Base-by-base conservation (phyloP, 2,888 invertebrate species). In the Drosophila paranaensis region DNA sequence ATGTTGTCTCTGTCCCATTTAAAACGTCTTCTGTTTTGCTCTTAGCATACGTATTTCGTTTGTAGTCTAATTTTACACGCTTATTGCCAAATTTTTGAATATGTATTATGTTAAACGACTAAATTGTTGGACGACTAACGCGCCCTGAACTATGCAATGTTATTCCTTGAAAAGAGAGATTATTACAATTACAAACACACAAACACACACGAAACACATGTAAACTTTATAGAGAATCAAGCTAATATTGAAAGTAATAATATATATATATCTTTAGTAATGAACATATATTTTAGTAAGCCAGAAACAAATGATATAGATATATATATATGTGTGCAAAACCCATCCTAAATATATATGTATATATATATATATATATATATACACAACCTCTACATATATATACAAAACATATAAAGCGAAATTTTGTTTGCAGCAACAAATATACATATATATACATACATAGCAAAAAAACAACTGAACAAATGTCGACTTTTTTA, bases 131-230 rank as follows among this genome's bases (percentile, higher is more conserved):
- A 77, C 79, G 69, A 73, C 71, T 60, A 85, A 72, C 69, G 67
- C 84, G 79, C 72, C 79, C 82, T 65, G 54, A 89, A 89, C 86
- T 85, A 80, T 88, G 83, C 85, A 89, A 90, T 89, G 89, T 90
- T 90, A 90, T 89, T 90, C 84, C 89, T 88, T 90, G 55, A 81
- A 87, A 85, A 86, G 83, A 86, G 83, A 90, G 88, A 91, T 90
- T 89, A 91, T 90, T 90, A 85, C 72, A 82, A 81, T 80, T 73
- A 81, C 68, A 70, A 43, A 58, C 13, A 77, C 72, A 81, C 58
- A 63, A 6, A 33, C 30, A 33, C 30, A 60, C 64, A 70, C 60
- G 74, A 45, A 25, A 77, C 70, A 81, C 58, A 63, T 66, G 61
- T 74, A 64, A 69, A 69, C 77, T 67, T 74, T 72, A 68, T 62